phyloP scores from a whole-genome alignment of 2,797 vertebrate genomes.

The Botia kubotai region DNA sequence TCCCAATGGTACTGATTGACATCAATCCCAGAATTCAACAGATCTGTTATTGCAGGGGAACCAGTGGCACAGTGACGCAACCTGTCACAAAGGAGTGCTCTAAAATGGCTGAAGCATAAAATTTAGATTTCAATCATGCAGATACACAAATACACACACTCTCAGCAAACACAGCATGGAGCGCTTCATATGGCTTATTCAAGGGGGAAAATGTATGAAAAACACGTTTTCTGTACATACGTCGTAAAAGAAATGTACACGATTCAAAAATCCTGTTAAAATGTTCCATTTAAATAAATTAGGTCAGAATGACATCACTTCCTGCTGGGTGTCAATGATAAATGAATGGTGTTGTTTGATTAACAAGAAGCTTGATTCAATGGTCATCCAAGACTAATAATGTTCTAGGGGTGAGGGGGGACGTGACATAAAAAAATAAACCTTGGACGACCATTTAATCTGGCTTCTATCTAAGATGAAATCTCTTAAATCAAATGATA shows the following conservation, averaged over 20 bases:
- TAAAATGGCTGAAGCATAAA: conserved; percentile 34
- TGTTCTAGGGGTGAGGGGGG: too few species aligned
- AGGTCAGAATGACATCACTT: background rate
- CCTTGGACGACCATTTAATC: too few species aligned
- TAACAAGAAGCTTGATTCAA: background rate
- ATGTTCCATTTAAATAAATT: conserved; percentile 20
- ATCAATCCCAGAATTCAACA: conserved; percentile 16
- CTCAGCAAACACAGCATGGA: background rate
- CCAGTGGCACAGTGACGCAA: conserved; percentile 33
- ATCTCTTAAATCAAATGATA: too few species aligned
- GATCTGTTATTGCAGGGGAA: conserved; percentile 24
- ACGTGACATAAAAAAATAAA: too few species aligned
- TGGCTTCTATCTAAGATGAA: too few species aligned
- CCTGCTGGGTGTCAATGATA: conserved; percentile 2
- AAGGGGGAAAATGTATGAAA: background rate
- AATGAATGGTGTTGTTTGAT: conserved; percentile 13
- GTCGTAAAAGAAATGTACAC: background rate
- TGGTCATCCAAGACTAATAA: background rate
- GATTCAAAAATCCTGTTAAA: conserved; percentile 13
- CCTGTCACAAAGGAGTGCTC: conserved; percentile 29
- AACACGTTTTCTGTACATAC: background rate
- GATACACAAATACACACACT: conserved; percentile 43
- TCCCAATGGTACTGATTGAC: conserved; percentile 3
- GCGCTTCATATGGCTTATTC: background rate
- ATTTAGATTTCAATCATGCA: conserved; percentile 48